Conservation (phyloP, 2,113 vertebrate genomes). For the Panthera leo region DNA sequence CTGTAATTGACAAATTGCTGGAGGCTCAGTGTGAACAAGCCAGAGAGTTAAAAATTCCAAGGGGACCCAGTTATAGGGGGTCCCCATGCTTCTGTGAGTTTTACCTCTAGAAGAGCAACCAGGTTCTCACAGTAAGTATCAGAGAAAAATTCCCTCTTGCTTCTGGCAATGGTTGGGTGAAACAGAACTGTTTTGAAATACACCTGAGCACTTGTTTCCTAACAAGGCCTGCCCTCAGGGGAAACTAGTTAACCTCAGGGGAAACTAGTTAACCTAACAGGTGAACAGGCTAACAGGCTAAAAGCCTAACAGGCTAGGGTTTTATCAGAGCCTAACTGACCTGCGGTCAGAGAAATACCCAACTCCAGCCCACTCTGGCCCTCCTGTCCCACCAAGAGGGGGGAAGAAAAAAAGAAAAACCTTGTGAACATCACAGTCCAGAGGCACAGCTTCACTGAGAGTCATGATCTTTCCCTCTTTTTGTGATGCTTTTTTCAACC, state of each 20-base stretch:
- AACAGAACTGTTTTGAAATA: background rate
- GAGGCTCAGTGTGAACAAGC: background rate
- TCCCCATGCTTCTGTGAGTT: background rate
- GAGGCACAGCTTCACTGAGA: background rate
- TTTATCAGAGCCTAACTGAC: background rate
- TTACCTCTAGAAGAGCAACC: background rate
- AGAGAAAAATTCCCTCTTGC: background rate
- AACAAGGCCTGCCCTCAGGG: background rate
- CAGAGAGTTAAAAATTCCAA: background rate
- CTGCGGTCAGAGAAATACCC: background rate
- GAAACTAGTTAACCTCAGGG: background rate
- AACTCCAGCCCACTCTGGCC: background rate
- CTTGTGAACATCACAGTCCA: background rate
- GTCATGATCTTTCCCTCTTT: background rate
- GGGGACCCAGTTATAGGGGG: background rate
- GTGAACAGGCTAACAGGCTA: background rate
- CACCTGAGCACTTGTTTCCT: background rate
- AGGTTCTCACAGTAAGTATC: background rate
- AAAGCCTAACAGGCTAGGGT: background rate
- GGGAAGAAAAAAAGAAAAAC: background rate
- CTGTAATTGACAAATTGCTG: background rate
- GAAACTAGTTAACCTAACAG: background rate
- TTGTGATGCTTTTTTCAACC: background rate
- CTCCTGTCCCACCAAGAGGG: background rate
- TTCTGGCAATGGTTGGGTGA: background rate